These are phyloP conservation scores for Caenorhabditis doughertyi DNA, from an alignment of 2,888 invertebrate species.

Conservation along the genomic window DNA sequence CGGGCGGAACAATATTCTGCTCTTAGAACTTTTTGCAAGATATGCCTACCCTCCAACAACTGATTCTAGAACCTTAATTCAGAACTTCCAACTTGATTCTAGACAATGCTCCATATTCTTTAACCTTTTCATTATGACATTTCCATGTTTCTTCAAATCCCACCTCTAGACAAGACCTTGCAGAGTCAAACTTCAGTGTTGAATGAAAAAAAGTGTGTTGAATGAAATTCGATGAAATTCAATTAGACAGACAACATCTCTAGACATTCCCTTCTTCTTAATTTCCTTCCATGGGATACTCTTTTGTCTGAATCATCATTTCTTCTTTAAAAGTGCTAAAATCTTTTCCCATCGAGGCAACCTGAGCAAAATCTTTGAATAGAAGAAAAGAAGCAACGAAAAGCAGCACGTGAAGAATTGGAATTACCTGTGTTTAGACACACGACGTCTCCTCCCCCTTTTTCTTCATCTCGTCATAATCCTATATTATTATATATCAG, in stretches of 20 bases:
- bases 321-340: neutral
- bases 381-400: neutral
- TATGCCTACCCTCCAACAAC: no score
- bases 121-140: no score
- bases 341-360: neutral
- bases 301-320: conserved; percentile 12
- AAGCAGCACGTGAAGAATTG: conserved; percentile 6
- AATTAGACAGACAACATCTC: neutral
- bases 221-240: no score
- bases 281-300: neutral
- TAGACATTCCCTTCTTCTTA: neutral
- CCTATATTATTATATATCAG: conserved; percentile 54
- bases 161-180: no score
- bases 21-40: no score
- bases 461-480: conserved; percentile 30
- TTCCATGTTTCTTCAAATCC: no score
- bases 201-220: no score
- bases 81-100: no score
- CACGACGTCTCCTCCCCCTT: neutral
- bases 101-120: no score
- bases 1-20: no score
- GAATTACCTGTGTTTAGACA: conserved; percentile 29
- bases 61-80: no score
- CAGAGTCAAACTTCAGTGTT: neutral
- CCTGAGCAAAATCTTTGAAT: conserved; percentile 3